Base-by-base conservation (phyloP, 2,113 vertebrate species). In the Bubo bubo region DNA sequence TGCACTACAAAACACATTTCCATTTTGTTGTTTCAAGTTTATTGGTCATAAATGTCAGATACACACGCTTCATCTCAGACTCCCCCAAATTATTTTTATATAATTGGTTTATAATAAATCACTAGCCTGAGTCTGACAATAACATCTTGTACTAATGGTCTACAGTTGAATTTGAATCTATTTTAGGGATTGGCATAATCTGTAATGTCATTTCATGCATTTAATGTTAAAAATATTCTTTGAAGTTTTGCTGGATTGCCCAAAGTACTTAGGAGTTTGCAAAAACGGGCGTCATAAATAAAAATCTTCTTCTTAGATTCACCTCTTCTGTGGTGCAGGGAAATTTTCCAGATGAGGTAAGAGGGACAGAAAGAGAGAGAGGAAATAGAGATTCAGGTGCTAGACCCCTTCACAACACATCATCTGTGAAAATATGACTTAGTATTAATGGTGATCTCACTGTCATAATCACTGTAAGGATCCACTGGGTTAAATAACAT, bases 81-180 rank as follows among this genome's bases (percentile, higher is more conserved):
- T 5, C 32, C 8, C 14, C 6, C 1, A 18, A 77, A 74, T 55
- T 43, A 41, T 52, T 77, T 41, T 79, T 64, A 45, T 50, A 12
- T 47, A 88, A n/a, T 49, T 52, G 28, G 15, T 87, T 64, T 88
- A 58, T 32, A 76, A 71, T 85, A 76, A 74, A 79, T 73, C 66
- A 88, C 62, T 67, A 83, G n/a, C 81, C 66, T 45, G 22, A 19
- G 34, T 86, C 79, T 92, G 58, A 73, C 76, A 94, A 85, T 67
- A 96, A 32, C 47, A 52, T n/a, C 50, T 68, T 90, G 53, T 50
- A 77, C 56, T 97, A 95, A 95, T 41, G 75, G 79, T 70, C 49
- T 93, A 50, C 17, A 60, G 77, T 45, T 93, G 60, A 92, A 67
- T 63, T 47, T 73, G 67, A 92, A 96, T 62, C 76, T 75, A 7